Evolutionary conservation across 2,797 vertebrate species (phyloP).

Genomic region (Melanotaenia nigrans): DNA sequence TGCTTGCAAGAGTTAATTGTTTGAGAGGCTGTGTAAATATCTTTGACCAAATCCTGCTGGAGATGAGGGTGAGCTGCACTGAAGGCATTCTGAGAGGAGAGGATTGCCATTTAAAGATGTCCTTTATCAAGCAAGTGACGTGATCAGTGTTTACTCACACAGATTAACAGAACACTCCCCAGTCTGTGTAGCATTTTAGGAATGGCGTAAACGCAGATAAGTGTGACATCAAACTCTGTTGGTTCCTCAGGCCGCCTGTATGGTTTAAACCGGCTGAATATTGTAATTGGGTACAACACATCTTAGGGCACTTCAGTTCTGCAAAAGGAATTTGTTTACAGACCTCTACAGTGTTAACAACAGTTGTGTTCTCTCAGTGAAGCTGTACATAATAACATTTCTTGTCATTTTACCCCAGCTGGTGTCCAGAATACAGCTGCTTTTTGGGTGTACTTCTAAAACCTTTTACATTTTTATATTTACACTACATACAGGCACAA

Average conservation of each 20-base stretch:
- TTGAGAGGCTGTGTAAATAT: slow-evolving; percentile 29
- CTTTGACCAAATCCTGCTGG: slow-evolving; percentile 46
- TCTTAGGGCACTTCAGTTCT: slow-evolving; percentile 12
- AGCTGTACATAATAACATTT: slow-evolving; percentile 10
- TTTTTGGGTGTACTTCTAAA: neutral
- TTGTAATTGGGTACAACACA: slow-evolving; percentile 41
- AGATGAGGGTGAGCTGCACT: slow-evolving; percentile 49
- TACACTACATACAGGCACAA: neutral
- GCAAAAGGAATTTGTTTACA: slow-evolving; percentile 62
- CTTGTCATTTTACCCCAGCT: neutral
- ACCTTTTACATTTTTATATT: neutral
- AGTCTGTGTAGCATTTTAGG: slow-evolving; percentile 11
- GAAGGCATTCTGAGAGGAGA: slow-evolving; percentile 46
- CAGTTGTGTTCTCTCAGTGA: slow-evolving; percentile 15
- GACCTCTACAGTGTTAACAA: slow-evolving; percentile 1
- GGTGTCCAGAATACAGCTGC: neutral
- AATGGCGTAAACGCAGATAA: slow-evolving; percentile 50
- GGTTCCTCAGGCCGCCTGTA: slow-evolving; percentile 58
- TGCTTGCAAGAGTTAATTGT: slow-evolving; percentile 38
- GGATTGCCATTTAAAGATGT: slow-evolving; percentile 41
- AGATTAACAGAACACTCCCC: slow-evolving; percentile 43
- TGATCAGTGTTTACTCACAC: slow-evolving; percentile 58
- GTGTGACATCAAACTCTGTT: slow-evolving; percentile 28
- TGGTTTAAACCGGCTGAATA: slow-evolving; percentile 33
- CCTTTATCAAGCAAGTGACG: slow-evolving; percentile 26